Base-by-base conservation (phyloP, 2,797 vertebrate species). In the Xyrichtys novacula region DNA sequence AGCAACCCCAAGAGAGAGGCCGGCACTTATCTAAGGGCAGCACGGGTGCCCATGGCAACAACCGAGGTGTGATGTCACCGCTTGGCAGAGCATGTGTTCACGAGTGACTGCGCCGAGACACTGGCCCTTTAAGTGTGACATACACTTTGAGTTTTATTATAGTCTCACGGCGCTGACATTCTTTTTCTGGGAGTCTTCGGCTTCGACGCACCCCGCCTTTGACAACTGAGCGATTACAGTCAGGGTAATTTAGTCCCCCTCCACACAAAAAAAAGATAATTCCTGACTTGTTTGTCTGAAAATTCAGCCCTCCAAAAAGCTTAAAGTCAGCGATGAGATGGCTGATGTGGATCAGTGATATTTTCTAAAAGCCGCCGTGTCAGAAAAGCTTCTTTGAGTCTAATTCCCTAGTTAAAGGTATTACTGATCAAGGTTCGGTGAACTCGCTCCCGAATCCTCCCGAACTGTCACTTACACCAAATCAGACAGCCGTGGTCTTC, bases 351-450 rank as follows among this genome's bases (percentile, higher is more conserved):
- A 89, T 84, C 84, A 61, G 84, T 85, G 87, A 84, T 75, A 76
- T 82, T 77, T 69, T 76, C 65, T 76, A 61, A 78, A 78, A 81
- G 79, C 77, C 42, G 48, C 34, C 65, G 8, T 80, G 81, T 85
- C 78, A 87, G 81, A 81, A 90, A 90, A 90, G 83, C 88, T 69
- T 87, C 85, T 90, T 89, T 85, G 77, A 85, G 74, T 78, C 64
- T 90, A 90, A 89, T 89, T 87, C 88, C 76, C 81, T 79, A 83
- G 86, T 90, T 88, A 87, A 80, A 88, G 86, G 86, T 85, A 81
- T 91, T 89, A 90, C 79, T 11, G 65, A 85, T 71, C 85, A 86
- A 71, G 86, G 87, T 89, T 87, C 64, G 72, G 16, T 88, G 88
- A 88, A 89, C 84, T 82, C 71, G 62, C 80, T 60, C 58, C 57